These are phyloP conservation scores for Neostethus bicornis DNA, from an alignment of 2,797 vertebrate genomes.

Conservation along the genomic window DNA sequence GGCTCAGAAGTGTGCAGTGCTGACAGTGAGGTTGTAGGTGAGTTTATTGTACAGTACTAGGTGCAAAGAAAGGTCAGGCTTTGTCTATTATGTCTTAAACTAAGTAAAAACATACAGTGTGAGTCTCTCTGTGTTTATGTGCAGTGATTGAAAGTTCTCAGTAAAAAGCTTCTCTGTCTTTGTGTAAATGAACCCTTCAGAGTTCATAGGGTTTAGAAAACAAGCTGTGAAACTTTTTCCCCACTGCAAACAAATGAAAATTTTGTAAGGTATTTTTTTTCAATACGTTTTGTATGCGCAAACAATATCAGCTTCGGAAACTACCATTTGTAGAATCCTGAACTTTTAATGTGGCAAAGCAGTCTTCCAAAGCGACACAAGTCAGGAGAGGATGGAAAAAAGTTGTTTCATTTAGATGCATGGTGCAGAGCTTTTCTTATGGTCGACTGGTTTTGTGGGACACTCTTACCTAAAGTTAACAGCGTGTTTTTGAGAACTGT, in stretches of 20 bases:
- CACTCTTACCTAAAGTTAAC: slow-evolving; percentile 5
- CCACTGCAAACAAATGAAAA: slow-evolving; percentile 61
- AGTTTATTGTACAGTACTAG: neutral
- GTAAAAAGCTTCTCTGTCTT: slow-evolving; percentile 25
- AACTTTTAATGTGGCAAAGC: slow-evolving; percentile 30
- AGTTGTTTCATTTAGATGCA: slow-evolving; percentile 33
- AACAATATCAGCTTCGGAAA: slow-evolving; percentile 59
- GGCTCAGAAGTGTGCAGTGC: slow-evolving; percentile 23
- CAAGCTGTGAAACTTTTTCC: slow-evolving; percentile 29
- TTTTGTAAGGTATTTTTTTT: slow-evolving; percentile 30
- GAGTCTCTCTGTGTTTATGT: slow-evolving; percentile 3
- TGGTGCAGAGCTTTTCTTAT: slow-evolving; percentile 32
- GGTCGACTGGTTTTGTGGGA: slow-evolving; percentile 32
- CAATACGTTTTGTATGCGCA: slow-evolving; percentile 49
- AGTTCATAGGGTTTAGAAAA: slow-evolving; percentile 21
- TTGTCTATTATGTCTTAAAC: slow-evolving; percentile 34
- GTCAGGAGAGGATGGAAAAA: slow-evolving; percentile 22
- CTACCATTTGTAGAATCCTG: slow-evolving; percentile 45
- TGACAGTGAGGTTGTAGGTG: slow-evolving; percentile 23
- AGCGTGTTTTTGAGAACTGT: neutral
- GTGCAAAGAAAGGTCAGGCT: slow-evolving; percentile 20
- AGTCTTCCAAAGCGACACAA: slow-evolving; percentile 40
- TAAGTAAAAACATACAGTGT: slow-evolving; percentile 30
- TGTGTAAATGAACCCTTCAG: slow-evolving; percentile 27
- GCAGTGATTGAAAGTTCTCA: slow-evolving; percentile 32